Percentiles rank a stretch among this genome's conserved stretches.
Conservation (phyloP, 2,113 vertebrate species). For the Myiopsitta monachus region DNA sequence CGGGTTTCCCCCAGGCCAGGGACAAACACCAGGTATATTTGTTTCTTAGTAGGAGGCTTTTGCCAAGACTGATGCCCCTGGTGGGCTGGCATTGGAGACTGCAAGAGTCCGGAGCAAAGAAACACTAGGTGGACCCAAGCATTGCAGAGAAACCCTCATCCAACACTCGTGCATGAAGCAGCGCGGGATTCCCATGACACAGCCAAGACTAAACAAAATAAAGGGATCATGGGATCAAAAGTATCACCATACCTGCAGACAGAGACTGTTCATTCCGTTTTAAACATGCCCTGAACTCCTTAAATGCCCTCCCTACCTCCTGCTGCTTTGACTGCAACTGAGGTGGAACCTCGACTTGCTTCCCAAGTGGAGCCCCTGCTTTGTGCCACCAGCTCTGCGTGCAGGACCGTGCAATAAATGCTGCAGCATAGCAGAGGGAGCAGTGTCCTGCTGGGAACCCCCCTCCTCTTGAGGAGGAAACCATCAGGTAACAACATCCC, state of each 20-base stretch:
- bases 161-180: not conserved
- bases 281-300: not conserved
- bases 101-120: not conserved
- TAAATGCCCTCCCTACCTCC: not conserved
- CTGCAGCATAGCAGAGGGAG: constrained; percentile 54
- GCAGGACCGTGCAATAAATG: not conserved
- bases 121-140: constrained; percentile 42
- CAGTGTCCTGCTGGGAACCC: not conserved
- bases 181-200: not conserved
- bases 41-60: not conserved
- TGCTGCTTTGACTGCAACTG: not conserved
- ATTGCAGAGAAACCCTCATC: not conserved
- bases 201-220: not conserved
- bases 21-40: not conserved
- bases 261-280: not conserved
- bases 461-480: not conserved
- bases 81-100: not conserved
- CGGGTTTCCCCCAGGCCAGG: not conserved
- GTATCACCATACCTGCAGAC: not conserved
- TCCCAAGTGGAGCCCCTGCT: not conserved
- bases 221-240: not conserved
- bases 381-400: not conserved
- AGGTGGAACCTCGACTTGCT: accelerated
- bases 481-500: not conserved
- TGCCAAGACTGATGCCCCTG: not conserved